These are phyloP conservation scores for Peromyscus polionotus DNA, from an alignment of 2,113 vertebrate species.

Conservation along the genomic window DNA sequence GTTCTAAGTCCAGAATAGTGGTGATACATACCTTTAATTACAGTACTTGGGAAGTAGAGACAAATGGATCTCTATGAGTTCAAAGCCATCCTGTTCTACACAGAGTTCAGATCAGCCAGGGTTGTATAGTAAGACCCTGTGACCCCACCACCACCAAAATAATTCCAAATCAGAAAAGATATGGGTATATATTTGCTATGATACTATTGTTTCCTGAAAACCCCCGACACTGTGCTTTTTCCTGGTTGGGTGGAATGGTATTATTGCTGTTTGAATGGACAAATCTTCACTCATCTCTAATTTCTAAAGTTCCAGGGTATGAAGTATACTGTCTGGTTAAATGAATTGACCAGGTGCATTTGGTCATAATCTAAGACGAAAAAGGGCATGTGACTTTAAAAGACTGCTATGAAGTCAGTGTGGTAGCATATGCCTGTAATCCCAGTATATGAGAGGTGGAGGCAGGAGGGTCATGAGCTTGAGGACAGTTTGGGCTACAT, in stretches of 20 bases:
- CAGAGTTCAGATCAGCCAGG: not conserved
- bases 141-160: not conserved
- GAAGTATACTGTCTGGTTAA: not conserved
- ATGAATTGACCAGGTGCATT: not conserved
- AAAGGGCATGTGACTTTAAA: not conserved
- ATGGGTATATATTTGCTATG: not conserved
- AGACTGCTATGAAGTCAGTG: not conserved
- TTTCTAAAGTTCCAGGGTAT: not conserved
- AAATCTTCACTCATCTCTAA: not conserved
- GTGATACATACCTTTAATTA: not conserved
- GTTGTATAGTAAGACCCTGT: not conserved
- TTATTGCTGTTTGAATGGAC: not conserved
- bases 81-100: not conserved
- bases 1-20: not conserved
- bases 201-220: slow-evolving; percentile 31
- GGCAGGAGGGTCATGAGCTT: not conserved
- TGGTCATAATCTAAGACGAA: not conserved
- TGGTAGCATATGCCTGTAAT: not conserved
- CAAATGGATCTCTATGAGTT: not conserved
- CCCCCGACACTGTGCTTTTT: not conserved
- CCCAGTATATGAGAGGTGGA: not conserved
- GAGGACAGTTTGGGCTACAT: not conserved
- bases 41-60: not conserved
- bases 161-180: not conserved
- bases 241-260: not conserved